A percentile compares a stretch with the other conserved stretches of the same genome.
phyloP scores from a whole-genome alignment of 2,113 vertebrate species.

The Megaceryle torquata region DNA sequence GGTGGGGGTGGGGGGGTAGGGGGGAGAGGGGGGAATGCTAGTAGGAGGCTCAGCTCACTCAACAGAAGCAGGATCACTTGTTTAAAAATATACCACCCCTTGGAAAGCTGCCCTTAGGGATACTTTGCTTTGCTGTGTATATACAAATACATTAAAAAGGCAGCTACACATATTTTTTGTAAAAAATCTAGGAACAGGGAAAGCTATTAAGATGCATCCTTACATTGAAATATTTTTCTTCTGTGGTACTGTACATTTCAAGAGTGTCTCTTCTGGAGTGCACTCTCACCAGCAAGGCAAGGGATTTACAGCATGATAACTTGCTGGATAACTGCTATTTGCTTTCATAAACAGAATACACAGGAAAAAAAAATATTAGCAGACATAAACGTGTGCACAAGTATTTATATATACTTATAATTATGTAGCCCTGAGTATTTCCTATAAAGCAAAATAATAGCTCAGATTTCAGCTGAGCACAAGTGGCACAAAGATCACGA shows the following conservation, averaged over 20 bases:
- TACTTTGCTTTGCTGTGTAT: neutral
- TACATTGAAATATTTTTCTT: neutral
- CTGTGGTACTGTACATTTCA: neutral
- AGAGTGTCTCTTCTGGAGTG: neutral
- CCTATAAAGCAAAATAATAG: neutral
- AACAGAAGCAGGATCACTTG: neutral
- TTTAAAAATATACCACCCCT: neutral
- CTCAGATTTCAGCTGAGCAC: neutral
- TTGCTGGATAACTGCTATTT: neutral
- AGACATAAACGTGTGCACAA: neutral
- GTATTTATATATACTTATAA: fast-evolving
- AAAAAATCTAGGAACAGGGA: neutral
- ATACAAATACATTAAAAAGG: neutral
- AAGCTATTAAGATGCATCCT: neutral
- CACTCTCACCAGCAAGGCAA: neutral
- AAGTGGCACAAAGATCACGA: neutral
- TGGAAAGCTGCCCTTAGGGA: neutral
- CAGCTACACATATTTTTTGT: fast-evolving
- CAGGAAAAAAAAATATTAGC: neutral
- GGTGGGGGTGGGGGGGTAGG: no score
- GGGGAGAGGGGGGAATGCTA: no score
- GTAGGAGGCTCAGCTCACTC: neutral
- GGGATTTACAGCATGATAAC: neutral
- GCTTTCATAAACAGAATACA: neutral
- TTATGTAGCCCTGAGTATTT: neutral